Evolutionary conservation across 1,140 invertebrate genomes (phyloP).

Genomic region (Hermetia illucens): DNA sequence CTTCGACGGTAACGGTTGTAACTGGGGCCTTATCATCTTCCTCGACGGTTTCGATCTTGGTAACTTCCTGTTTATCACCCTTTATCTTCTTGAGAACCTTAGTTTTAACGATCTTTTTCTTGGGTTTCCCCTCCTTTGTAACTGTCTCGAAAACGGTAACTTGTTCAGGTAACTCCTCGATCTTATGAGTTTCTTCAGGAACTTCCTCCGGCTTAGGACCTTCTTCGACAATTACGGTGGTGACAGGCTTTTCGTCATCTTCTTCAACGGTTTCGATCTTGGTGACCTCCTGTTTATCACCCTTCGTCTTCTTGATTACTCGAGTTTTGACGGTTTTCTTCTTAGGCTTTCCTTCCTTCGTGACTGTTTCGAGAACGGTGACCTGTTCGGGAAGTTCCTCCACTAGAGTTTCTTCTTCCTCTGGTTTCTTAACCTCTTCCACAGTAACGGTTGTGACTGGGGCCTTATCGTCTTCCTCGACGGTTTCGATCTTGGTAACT

Average conservation of each 20-base stretch:
- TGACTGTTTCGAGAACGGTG: slow-evolving; percentile 6
- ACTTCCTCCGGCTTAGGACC: slow-evolving; percentile 5
- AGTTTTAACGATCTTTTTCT: slow-evolving; percentile 31
- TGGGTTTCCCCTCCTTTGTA: slow-evolving; percentile 26
- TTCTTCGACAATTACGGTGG: slow-evolving; percentile 23
- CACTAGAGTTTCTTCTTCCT: slow-evolving; percentile 9
- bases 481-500: slow-evolving; percentile 25
- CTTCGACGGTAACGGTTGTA: slow-evolving; percentile 25
- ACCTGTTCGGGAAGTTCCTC: slow-evolving; percentile 16
- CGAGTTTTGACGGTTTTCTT: slow-evolving; percentile 23
- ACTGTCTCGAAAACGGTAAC: slow-evolving; percentile 24
- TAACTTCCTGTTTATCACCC: slow-evolving; percentile 29
- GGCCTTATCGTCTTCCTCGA: slow-evolving; percentile 20
- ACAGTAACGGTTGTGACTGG: slow-evolving; percentile 10
- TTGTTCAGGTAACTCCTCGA: slow-evolving; percentile 20
- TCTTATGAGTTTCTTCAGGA: slow-evolving; percentile 9
- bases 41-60: slow-evolving; percentile 30
- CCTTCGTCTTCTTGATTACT: slow-evolving; percentile 26
- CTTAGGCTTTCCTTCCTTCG: slow-evolving; percentile 6
- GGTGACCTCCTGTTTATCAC: slow-evolving; percentile 28
- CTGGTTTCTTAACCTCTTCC: slow-evolving; percentile 10
- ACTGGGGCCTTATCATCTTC: slow-evolving; percentile 30
- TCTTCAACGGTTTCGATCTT: slow-evolving; percentile 33
- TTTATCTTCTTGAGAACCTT: slow-evolving; percentile 29
- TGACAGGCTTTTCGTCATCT: slow-evolving; percentile 27